Conservation (phyloP, 2,888 invertebrate species). For the Chouioia cunea region DNA sequence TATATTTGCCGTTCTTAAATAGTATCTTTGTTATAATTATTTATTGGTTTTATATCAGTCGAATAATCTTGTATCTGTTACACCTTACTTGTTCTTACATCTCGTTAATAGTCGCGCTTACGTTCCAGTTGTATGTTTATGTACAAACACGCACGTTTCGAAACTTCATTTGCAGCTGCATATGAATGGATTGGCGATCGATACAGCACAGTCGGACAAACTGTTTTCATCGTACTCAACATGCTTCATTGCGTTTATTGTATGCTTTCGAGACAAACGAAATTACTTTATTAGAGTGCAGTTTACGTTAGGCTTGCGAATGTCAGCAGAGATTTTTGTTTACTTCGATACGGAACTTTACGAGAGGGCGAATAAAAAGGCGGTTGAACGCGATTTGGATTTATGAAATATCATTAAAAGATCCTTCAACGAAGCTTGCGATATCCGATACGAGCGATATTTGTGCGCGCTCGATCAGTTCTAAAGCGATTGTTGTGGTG, state of each 20-base stretch:
- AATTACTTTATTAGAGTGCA: background rate
- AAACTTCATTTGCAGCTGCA: conserved; percentile 11
- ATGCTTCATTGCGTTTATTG: conserved; percentile 2
- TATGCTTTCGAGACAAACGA: background rate
- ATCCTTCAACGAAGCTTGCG: conserved; percentile 10
- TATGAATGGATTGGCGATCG: no score
- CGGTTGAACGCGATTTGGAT: background rate
- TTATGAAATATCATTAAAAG: conserved; percentile 17
- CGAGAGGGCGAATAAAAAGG: conserved; percentile 24
- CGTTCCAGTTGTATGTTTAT: conserved; percentile 14
- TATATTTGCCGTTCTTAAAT: conserved; percentile 33
- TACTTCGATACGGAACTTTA: conserved; percentile 20
- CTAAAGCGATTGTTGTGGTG: conserved; percentile 15
- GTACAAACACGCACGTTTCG: conserved; percentile 19
- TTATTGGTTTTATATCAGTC: conserved; percentile 45
- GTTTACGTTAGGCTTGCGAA: conserved; percentile 15
- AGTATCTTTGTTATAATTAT: conserved; percentile 35
- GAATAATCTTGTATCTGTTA: conserved; percentile 35
- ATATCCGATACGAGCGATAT: conserved; percentile 21
- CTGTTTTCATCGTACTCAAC: conserved; percentile 30
- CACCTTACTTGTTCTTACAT: conserved; percentile 26
- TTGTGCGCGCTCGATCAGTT: conserved; percentile 39
- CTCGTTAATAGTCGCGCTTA: conserved; percentile 18
- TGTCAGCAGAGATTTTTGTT: conserved; percentile 16
- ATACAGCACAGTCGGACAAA: conserved; percentile 9